Base-by-base conservation (phyloP, 2,113 vertebrate genomes). In the Tragelaphus buxtoni region DNA sequence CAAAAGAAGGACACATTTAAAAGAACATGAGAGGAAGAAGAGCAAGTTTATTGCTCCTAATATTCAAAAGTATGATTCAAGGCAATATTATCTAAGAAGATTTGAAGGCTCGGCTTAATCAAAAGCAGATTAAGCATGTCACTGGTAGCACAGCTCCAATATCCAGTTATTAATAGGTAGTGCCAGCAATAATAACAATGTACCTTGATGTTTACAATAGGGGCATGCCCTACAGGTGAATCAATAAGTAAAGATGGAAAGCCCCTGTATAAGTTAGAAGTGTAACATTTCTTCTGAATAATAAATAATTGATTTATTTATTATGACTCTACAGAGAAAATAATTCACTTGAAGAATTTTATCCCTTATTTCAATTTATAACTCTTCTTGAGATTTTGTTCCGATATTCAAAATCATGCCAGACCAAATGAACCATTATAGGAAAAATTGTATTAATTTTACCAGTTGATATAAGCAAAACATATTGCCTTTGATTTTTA, bases 401-500 rank as follows among this genome's bases (percentile, higher is more conserved):
- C 39, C 87, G 77, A 93, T 92, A 97, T 88, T 96, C 86, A 97
- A 9, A 63, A 96, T 76, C 35, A 49, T 35, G 69, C 86, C 83
- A 95, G 26, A 95, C 24, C 60, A 97, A 95, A 97, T 96, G 28
- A 93, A 79, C 69, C 96, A 86, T 45, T 61, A 89, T 51, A 94
- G 84, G 77, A 93, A 92, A 95, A 80, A 45, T 77, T 97, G 74
- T 95, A 95, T 96, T 97, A 96, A 91, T 96, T 98, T 96, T 93
- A 74, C 51, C 86, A 45, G 1, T 88, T 97, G 85, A 87, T 96
- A 85, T 89, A 96, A 97, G 85, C 86, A 98, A 98, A 97, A 95
- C 79, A 96, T 93, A 98, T 85, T 97, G 95, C 88, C 89, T 97
- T 97, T 96, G 93, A 97, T 97, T 97, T 97, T 97, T 96, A 98